These are phyloP conservation scores for Drosophila cognata DNA, from an alignment of 2,888 invertebrate species.

Conservation along the genomic window DNA sequence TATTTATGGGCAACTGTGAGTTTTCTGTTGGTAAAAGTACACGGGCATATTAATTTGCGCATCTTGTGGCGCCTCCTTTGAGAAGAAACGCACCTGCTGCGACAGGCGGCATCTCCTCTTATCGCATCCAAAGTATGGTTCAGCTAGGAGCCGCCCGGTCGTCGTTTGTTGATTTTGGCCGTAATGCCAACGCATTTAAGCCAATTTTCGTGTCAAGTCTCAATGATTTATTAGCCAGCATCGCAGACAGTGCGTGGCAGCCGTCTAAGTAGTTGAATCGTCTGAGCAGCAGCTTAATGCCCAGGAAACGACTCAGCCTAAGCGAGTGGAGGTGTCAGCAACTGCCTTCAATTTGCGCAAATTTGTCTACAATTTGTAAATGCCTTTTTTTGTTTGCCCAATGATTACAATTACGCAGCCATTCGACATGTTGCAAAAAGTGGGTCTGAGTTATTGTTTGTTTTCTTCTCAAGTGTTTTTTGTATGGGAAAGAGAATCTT, in stretches of 20 bases:
- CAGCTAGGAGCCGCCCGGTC: slow-evolving; percentile 21
- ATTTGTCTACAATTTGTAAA: slow-evolving; percentile 73
- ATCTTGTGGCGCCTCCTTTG: slow-evolving; percentile 59
- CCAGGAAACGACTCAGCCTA: slow-evolving; percentile 31
- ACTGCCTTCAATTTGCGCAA: slow-evolving; percentile 65
- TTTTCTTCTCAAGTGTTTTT: background rate
- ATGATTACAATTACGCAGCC: slow-evolving; percentile 69
- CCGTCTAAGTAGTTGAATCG: slow-evolving; percentile 6
- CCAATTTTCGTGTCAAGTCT: slow-evolving; percentile 73
- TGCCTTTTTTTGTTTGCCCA: slow-evolving; percentile 44
- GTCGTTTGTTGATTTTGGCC: slow-evolving; percentile 73
- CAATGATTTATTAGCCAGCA: slow-evolving; percentile 75
- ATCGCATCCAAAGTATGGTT: background rate
- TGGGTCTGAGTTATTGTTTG: slow-evolving; percentile 3
- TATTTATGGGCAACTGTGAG: slow-evolving; percentile 37
- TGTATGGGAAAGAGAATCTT: background rate
- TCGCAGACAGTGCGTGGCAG: slow-evolving; percentile 41
- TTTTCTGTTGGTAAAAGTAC: slow-evolving; percentile 27
- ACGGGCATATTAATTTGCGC: slow-evolving; percentile 64
- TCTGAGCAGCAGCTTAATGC: slow-evolving; percentile 48
- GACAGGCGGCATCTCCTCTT: slow-evolving; percentile 42
- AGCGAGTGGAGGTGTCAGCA: slow-evolving; percentile 64
- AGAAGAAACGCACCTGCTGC: slow-evolving; percentile 76
- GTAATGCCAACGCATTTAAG: slow-evolving; percentile 75
- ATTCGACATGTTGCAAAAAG: slow-evolving; percentile 43